Evolutionary conservation across 30 jellyfish, hydroid and myxozoan genomes (phyloP).

Genomic region (Aurelia sp.): DNA sequence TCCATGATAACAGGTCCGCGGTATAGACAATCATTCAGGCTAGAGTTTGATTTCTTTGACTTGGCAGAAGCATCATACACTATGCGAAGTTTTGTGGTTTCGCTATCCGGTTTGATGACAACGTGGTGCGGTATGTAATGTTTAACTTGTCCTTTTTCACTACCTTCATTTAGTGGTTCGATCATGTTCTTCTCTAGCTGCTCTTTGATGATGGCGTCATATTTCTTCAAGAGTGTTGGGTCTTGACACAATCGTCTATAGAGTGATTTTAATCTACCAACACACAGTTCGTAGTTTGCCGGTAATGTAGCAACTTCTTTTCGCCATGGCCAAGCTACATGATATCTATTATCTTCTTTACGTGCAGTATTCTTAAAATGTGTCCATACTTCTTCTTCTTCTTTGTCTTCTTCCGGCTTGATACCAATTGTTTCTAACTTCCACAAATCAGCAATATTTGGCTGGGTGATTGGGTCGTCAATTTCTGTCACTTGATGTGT

Average conservation of each 20-base stretch:
- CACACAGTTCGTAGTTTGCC: constrained; percentile 11
- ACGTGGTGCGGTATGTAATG: constrained; percentile 54
- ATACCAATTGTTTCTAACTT: too few species aligned
- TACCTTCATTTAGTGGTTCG: constrained; percentile 8
- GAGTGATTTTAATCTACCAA: constrained; percentile 16
- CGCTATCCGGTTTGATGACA: constrained; percentile 20
- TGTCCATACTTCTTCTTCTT: constrained; percentile 2
- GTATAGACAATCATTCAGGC: constrained; percentile 24
- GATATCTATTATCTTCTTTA: constrained; percentile 19
- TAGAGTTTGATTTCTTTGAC: constrained; percentile 4
- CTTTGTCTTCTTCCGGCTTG: not conserved
- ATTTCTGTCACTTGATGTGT: not conserved
- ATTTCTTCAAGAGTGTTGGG: not conserved
- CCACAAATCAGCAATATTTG: too few species aligned
- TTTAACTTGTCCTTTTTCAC: constrained; percentile 2
- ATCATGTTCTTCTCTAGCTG: constrained; percentile 34
- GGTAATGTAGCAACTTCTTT: constrained; percentile 8
- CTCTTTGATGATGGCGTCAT: constrained; percentile 27
- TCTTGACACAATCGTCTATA: not conserved
- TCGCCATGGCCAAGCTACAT: constrained; percentile 53
- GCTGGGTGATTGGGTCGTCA: not conserved
- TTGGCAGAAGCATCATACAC: constrained; percentile 58
- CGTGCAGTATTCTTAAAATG: constrained; percentile 25
- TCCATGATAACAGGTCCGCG: constrained; percentile 53
- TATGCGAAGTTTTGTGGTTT: constrained; percentile 42